Percentiles rank a stretch among this genome's conserved stretches.
phyloP scores from a whole-genome alignment of 2,888 invertebrate species.

The Drosophila conformis region DNA sequence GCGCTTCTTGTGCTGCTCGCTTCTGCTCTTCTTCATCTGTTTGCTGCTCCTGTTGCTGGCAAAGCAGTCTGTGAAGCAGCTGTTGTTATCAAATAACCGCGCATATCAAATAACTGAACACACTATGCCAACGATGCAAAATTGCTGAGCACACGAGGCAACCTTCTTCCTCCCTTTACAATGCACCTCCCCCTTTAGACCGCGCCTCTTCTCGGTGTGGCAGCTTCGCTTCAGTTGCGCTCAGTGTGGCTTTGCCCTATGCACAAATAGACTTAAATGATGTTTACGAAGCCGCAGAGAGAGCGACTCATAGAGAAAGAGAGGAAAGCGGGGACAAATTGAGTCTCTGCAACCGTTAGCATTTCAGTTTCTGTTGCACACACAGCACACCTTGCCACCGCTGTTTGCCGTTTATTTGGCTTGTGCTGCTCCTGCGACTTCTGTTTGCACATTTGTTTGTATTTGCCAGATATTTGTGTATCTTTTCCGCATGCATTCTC shows the following conservation, averaged over 20 bases:
- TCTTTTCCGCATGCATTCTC: slow-evolving; percentile 46
- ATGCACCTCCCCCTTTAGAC: background rate
- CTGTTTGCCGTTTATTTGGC: slow-evolving; percentile 5
- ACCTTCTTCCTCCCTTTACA: background rate
- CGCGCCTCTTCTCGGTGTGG: background rate
- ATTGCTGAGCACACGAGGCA: slow-evolving; percentile 52
- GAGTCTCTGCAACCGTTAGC: slow-evolving; percentile 18
- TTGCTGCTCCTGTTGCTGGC: background rate
- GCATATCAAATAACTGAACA: slow-evolving; percentile 77
- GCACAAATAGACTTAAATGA: slow-evolving; percentile 76
- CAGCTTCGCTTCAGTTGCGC: slow-evolving; percentile 15
- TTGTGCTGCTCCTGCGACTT: slow-evolving; percentile 37
- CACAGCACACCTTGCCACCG: slow-evolving; percentile 5
- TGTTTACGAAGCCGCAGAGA: slow-evolving; percentile 57
- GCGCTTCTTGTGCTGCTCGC: background rate
- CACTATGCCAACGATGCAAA: slow-evolving; percentile 67
- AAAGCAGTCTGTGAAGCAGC: slow-evolving; percentile 46
- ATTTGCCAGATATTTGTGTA: slow-evolving; percentile 75
- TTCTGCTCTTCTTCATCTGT: background rate
- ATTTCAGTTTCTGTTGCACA: slow-evolving; percentile 32
- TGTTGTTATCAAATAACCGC: slow-evolving; percentile 80
- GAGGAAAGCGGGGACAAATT: background rate
- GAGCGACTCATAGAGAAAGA: background rate
- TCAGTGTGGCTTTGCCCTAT: slow-evolving; percentile 49
- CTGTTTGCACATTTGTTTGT: slow-evolving; percentile 78